Evolutionary conservation across 2,113 vertebrate genomes (phyloP).

Genomic region (Lycaon pictus): DNA sequence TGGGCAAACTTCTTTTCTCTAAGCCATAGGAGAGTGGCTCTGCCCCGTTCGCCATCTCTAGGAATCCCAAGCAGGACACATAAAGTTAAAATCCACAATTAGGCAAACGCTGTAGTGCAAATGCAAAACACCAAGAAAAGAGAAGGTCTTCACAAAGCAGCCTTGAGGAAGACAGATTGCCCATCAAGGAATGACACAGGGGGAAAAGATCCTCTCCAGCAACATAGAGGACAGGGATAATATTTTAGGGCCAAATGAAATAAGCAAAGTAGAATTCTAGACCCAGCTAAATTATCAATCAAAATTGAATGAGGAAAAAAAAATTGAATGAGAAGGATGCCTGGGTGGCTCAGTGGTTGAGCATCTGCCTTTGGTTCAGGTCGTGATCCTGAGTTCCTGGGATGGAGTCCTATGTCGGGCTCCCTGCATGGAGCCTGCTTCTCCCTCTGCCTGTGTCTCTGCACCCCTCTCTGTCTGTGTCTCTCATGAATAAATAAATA

Average conservation of each 20-base stretch:
- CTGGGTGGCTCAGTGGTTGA: too few species aligned
- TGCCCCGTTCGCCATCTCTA: neutral
- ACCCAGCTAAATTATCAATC: neutral
- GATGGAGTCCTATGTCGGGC: too few species aligned
- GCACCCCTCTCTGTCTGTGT: too few species aligned
- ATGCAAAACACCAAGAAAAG: neutral
- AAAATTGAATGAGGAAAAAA: neutral
- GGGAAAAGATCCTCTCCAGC: neutral
- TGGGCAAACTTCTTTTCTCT: neutral
- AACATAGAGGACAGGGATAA: rapidly evolving
- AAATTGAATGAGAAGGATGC: too few species aligned
- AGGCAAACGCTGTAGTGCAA: neutral
- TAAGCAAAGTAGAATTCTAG: neutral
- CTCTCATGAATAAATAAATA: too few species aligned
- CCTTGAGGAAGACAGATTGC: neutral
- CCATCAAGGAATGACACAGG: neutral
- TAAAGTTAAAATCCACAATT: neutral
- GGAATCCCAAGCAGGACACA: neutral
- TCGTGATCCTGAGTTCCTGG: too few species aligned
- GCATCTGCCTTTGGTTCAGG: too few species aligned
- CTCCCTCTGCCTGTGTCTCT: too few species aligned
- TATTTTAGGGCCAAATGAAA: neutral
- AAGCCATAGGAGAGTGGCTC: neutral
- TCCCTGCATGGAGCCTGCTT: too few species aligned
- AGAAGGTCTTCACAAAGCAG: neutral